A percentile compares a stretch with the other conserved stretches of the same genome.
Evolutionary conservation across 2,888 invertebrate genomes (phyloP).

Genomic region (Zaprionus lineosus): DNA sequence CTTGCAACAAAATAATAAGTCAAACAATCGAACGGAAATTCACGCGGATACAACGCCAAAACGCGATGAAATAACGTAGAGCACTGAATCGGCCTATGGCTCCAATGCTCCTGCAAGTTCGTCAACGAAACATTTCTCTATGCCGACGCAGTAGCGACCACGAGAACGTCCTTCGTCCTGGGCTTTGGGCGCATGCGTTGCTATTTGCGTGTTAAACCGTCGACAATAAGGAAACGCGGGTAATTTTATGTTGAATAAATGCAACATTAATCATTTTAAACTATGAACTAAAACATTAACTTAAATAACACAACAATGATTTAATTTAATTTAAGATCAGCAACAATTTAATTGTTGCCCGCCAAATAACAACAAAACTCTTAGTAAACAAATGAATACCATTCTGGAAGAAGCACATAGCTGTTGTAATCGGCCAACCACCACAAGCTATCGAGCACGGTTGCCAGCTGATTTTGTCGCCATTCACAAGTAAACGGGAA

Average conservation of each 20-base stretch:
- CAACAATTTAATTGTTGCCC: slow-evolving; percentile 17
- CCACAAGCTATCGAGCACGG: slow-evolving; percentile 11
- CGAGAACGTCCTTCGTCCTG: slow-evolving; percentile 46
- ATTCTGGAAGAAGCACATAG: slow-evolving; percentile 13
- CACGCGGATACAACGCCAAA: slow-evolving; percentile 36
- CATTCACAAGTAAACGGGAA: slow-evolving; percentile 15
- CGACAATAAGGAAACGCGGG: slow-evolving; percentile 16
- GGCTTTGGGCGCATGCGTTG: slow-evolving; percentile 38
- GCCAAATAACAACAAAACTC: slow-evolving; percentile 34
- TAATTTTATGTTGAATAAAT: slow-evolving; percentile 3
- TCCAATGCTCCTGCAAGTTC: slow-evolving; percentile 28
- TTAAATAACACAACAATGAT: neutral
- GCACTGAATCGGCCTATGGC: slow-evolving; percentile 48
- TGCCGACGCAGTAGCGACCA: slow-evolving; percentile 13
- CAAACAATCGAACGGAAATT: slow-evolving; percentile 27
- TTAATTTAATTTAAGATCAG: neutral
- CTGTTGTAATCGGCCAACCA: slow-evolving; percentile 7
- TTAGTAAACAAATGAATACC: slow-evolving; percentile 29
- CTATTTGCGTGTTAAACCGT: neutral
- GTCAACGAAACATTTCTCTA: slow-evolving; percentile 18
- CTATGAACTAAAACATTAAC: neutral
- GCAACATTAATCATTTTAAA: neutral
- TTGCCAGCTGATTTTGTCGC: slow-evolving; percentile 25
- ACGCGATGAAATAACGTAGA: slow-evolving; percentile 53
- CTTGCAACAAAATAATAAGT: slow-evolving; percentile 35